Base-by-base conservation (phyloP, 2,888 invertebrate species). In the Troides aeacus region DNA sequence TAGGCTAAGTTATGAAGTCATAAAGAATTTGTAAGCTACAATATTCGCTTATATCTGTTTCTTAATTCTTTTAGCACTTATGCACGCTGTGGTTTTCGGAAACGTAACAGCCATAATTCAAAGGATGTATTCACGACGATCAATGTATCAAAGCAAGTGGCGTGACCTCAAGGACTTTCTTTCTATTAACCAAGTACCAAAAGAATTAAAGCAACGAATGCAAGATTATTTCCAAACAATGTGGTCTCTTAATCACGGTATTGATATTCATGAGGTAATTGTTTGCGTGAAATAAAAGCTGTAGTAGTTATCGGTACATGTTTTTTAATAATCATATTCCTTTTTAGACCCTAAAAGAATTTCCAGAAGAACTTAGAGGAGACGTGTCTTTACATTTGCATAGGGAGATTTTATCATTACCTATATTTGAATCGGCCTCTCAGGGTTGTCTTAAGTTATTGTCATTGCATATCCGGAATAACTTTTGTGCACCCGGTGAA, bases 91-190 rank as follows among this genome's bases (percentile, higher is more conserved):
- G 68, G 98, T 99, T 59, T 99, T 99, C 85, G 99, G 99, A 86
- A 99, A 99, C 89, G 99, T 99, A 77, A 99, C 99, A 21, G 98
- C 99, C 67, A 98, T 99, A 79, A 99, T 99, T 82, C 99, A 99
- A 86, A 94, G 99, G 77, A 98, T 99, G 97, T 99, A 99, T 89
- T 97, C 98, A 0, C 94, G 98, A 60, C 94, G 98, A 58, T 98
- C 98, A 6, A 95, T 97, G 82, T 99, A 98, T 86, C 98, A 99
- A 86, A 97, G 96, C 79, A 98, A 98, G 92, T 97, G 98, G 95
- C 93, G 98, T 70, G 98, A 99, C 87, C 93, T 99, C 72, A 99
- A 99, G 93, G 99, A 99, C 90, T 99, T 99, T 89, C 95, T 98
- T 75, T 95, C 96, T 57, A 94, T 98, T 74, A 98, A 99, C 93